These are phyloP conservation scores for Clinocottus analis DNA, from an alignment of 2,113 vertebrate species.

Conservation along the genomic window DNA sequence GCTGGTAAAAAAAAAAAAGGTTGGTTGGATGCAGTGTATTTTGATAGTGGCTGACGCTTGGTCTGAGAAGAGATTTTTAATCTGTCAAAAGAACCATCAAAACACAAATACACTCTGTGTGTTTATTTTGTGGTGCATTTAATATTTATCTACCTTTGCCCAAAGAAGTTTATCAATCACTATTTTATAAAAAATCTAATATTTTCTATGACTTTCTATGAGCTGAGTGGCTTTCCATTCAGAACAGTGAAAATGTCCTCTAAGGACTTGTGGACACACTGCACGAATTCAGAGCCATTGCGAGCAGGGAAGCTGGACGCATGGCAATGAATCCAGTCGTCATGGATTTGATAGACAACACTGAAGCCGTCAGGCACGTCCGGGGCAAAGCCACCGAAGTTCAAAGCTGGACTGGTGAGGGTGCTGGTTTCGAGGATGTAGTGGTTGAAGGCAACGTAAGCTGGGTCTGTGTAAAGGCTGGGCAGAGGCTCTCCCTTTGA, in stretches of 20 bases:
- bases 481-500: constrained; percentile 83
- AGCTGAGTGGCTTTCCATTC: constrained; percentile 87
- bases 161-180: too few relatives aligned
- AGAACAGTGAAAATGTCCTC: constrained; percentile 92
- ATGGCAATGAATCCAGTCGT: constrained; percentile 92
- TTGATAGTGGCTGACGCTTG: too few relatives aligned
- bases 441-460: constrained; percentile 91
- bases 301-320: constrained; percentile 90
- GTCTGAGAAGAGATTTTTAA: too few relatives aligned
- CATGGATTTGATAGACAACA: constrained; percentile 89
- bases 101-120: too few relatives aligned
- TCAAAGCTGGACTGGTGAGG: constrained; percentile 88
- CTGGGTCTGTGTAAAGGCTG: constrained; percentile 88
- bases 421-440: constrained; percentile 98
- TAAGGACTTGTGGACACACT: constrained; percentile 89
- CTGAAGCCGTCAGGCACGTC: constrained; percentile 95
- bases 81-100: too few relatives aligned
- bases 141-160: too few relatives aligned
- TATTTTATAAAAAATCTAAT: too few relatives aligned
- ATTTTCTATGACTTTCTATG: too few relatives aligned
- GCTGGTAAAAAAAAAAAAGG: too few relatives aligned
- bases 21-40: too few relatives aligned
- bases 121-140: too few relatives aligned
- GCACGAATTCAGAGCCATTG: constrained; percentile 89
- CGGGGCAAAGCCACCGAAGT: constrained; percentile 92